Percentiles rank a stretch among this genome's conserved stretches.
phyloP scores from a whole-genome alignment of 2,113 vertebrate genomes.

The Reinhardtius hippoglossoides region DNA sequence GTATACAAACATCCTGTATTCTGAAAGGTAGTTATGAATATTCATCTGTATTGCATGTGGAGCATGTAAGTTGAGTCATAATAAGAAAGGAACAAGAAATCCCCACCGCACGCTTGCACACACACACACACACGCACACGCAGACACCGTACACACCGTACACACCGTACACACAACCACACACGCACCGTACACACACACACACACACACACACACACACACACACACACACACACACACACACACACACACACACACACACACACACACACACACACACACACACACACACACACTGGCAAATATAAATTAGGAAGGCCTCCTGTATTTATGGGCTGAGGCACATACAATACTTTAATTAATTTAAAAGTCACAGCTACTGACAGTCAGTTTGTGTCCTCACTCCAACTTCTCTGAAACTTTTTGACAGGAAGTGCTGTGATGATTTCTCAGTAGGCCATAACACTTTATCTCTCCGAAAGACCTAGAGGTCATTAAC shows the following conservation, averaged over 20 bases:
- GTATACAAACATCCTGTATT: too few relatives aligned
- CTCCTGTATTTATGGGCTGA: constrained; percentile 5
- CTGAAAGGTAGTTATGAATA: too few relatives aligned
- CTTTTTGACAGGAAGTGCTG: constrained; percentile 67
- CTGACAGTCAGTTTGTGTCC: constrained; percentile 46
- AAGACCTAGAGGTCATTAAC: constrained; percentile 76
- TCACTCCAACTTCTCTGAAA: constrained; percentile 55
- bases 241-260: neutral
- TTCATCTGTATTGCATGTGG: too few relatives aligned
- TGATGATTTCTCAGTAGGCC: constrained; percentile 63
- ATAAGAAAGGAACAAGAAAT: too few relatives aligned
- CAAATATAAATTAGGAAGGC: constrained; percentile 58
- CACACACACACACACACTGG: constrained; percentile 23
- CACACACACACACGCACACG: too few relatives aligned
- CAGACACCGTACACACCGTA: too few relatives aligned
- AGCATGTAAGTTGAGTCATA: too few relatives aligned
- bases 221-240: too few relatives aligned
- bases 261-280: constrained; percentile 22
- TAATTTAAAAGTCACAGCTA: constrained; percentile 61
- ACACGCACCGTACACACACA: too few relatives aligned
- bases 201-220: too few relatives aligned
- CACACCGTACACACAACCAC: too few relatives aligned
- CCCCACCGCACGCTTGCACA: too few relatives aligned
- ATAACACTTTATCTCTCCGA: constrained; percentile 64
- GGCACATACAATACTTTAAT: constrained; percentile 22